A percentile compares a stretch with the other conserved stretches of the same genome.
Conservation (phyloP, 1,140 invertebrate species). For the Grapholita molesta region DNA sequence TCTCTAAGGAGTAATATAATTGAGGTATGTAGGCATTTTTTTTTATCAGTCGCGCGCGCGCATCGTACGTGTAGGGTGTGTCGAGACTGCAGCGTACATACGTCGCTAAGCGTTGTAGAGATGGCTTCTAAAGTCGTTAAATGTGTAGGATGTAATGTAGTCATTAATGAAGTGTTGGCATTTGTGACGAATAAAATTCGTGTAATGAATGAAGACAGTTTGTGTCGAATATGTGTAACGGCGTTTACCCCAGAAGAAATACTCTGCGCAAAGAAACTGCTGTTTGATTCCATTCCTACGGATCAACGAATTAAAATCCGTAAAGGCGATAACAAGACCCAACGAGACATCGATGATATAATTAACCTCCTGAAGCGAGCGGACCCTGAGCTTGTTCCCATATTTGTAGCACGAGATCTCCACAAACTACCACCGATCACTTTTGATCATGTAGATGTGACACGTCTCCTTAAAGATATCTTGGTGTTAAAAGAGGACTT, state of each 20-base stretch:
- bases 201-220: background rate
- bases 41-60: no score
- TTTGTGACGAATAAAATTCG: background rate
- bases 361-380: background rate
- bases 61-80: no score
- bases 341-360: background rate
- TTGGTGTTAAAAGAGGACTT: background rate
- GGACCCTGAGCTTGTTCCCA: background rate
- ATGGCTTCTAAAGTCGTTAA: background rate
- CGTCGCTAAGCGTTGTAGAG: no score
- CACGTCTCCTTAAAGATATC: background rate
- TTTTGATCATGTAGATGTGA: constrained; percentile 7
- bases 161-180: background rate
- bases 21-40: no score
- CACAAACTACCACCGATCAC: background rate
- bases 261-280: background rate
- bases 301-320: background rate
- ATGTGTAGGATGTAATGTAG: background rate
- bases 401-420: constrained; percentile 4
- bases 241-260: background rate
- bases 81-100: no score
- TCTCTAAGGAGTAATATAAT: no score
- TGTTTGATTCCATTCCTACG: background rate
- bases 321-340: background rate
- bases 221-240: background rate